Conservation (phyloP, 2,797 vertebrate genomes). For the Natrix natrix region DNA sequence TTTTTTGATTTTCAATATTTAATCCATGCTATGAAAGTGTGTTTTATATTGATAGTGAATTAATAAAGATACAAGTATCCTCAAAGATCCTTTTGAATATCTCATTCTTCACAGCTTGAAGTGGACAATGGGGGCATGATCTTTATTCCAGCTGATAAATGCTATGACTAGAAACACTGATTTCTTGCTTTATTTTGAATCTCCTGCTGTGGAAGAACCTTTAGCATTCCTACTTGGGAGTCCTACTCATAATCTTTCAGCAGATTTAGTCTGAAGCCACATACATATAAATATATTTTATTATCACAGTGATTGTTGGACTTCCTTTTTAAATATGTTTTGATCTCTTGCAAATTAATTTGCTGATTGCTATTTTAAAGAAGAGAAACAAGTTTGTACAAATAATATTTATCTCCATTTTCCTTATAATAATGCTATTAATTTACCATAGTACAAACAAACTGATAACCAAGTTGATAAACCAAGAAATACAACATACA, state of each 20-base stretch:
- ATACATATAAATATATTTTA: background rate
- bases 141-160: background rate
- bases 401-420: background rate
- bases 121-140: background rate
- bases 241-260: background rate
- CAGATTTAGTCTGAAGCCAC: background rate
- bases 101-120: background rate
- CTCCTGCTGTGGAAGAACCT: background rate
- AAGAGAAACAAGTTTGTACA: background rate
- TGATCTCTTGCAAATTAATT: background rate
- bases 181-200: background rate
- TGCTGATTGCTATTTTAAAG: background rate
- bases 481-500: background rate
- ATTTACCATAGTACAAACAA: background rate
- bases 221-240: background rate
- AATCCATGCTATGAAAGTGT: constrained; percentile 11
- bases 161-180: background rate
- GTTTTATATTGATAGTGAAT: constrained; percentile 10
- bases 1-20: background rate
- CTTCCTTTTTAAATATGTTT: background rate
- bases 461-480: background rate
- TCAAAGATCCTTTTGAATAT: background rate
- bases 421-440: background rate
- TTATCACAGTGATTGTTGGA: background rate
- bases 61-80: background rate